phyloP scores from a whole-genome alignment of 2,888 invertebrate genomes.

The Habroteleia sp. region DNA sequence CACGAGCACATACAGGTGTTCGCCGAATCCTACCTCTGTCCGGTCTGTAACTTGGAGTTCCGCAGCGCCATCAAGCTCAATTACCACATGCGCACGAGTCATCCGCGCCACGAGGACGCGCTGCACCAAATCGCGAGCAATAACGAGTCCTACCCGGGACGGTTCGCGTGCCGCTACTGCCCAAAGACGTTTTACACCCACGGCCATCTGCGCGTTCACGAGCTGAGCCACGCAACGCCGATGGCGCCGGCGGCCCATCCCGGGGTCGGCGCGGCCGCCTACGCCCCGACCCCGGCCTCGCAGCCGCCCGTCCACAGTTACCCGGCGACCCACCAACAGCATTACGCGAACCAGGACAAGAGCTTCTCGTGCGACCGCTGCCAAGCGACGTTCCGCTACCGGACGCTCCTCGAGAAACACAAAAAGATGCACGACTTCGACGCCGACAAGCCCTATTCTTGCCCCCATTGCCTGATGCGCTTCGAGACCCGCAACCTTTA shows the following conservation, averaged over 20 bases:
- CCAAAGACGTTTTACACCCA: constrained; percentile 74
- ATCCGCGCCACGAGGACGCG: constrained; percentile 66
- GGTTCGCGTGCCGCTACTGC: constrained; percentile 76
- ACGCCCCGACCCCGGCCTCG: constrained; percentile 12
- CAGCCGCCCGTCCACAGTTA: constrained; percentile 35
- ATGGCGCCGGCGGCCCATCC: constrained; percentile 48
- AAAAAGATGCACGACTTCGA: constrained; percentile 77
- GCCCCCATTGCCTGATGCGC: constrained; percentile 78
- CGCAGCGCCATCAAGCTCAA: constrained; percentile 76
- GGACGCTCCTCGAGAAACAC: constrained; percentile 79
- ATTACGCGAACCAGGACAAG: constrained; percentile 68
- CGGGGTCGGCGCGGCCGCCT: constrained; percentile 13
- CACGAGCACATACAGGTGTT: constrained; percentile 74
- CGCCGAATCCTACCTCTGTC: constrained; percentile 75
- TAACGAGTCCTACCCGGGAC: constrained; percentile 64
- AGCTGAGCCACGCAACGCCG: constrained; percentile 71
- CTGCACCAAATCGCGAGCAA: constrained; percentile 58
- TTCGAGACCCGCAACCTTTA: constrained; percentile 79
- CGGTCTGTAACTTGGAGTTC: constrained; percentile 77
- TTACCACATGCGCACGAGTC: constrained; percentile 77
- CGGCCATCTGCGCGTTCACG: constrained; percentile 76
- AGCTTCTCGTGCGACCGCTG: constrained; percentile 77
- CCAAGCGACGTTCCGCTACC: constrained; percentile 78
- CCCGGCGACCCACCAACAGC: constrained; percentile 19
- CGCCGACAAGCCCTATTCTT: constrained; percentile 78